A percentile compares a stretch with the other conserved stretches of the same genome.
These are phyloP conservation scores for Drosophila murphyi DNA, from an alignment of 1,140 invertebrate genomes.

Conservation along the genomic window DNA sequence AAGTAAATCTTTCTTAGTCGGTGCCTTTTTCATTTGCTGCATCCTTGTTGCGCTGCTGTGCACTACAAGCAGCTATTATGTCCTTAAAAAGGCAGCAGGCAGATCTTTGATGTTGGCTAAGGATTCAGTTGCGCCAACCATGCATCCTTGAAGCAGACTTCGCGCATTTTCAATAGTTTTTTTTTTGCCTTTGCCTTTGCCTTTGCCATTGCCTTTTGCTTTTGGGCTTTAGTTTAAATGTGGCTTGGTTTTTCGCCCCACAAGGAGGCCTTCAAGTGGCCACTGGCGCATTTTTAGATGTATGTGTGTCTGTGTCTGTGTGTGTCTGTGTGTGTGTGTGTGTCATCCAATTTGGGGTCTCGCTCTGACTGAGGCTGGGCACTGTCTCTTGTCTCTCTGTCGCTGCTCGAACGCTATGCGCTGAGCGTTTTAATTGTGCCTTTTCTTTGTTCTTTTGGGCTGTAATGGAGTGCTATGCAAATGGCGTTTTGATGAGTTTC, in stretches of 20 bases:
- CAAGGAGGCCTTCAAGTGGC: constrained; percentile 59
- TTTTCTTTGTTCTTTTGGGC: constrained; percentile 79
- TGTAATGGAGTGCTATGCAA: constrained; percentile 83
- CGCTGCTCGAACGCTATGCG: constrained; percentile 15
- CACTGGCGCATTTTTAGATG: constrained; percentile 13
- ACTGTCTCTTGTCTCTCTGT: constrained; percentile 3
- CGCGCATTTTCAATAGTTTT: constrained; percentile 41
- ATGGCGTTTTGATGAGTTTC: constrained; percentile 83
- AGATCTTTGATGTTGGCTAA: constrained; percentile 61
- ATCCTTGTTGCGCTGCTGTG: constrained; percentile 31
- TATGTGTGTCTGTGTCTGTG: background rate
- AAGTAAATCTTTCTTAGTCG: background rate
- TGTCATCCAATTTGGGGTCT: constrained; percentile 30
- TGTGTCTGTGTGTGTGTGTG: constrained; percentile 9
- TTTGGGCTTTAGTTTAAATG: constrained; percentile 1
- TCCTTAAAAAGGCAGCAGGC: constrained; percentile 45
- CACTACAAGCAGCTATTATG: constrained; percentile 43
- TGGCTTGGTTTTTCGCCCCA: background rate
- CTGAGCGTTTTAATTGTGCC: constrained; percentile 77
- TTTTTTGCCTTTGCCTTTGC: constrained; percentile 36
- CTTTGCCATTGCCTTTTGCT: constrained; percentile 39
- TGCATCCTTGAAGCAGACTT: constrained; percentile 40
- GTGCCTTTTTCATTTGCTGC: background rate
- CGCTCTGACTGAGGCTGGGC: constrained; percentile 15
- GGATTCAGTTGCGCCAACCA: constrained; percentile 22